A percentile compares a stretch with the other conserved stretches of the same genome.
phyloP scores from a whole-genome alignment of 2,888 invertebrate genomes.

The Adelphocoris suturalis region DNA sequence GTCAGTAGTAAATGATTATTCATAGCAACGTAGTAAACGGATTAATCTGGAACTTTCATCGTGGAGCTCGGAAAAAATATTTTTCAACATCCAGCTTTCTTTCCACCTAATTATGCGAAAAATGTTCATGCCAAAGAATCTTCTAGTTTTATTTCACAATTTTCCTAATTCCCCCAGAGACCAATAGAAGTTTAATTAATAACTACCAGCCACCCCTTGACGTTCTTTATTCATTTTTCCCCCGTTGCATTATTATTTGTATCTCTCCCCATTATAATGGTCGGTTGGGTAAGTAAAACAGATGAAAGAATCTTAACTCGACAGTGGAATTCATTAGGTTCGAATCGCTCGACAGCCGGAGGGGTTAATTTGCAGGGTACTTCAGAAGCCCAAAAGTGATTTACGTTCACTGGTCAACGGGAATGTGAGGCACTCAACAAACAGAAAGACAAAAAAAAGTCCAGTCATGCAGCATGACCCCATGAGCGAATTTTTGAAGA shows the following conservation, averaged over 20 bases:
- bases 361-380: background rate
- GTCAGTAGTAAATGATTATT: too few relatives aligned
- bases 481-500: too few relatives aligned
- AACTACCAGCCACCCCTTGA: background rate
- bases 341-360: background rate
- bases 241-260: background rate
- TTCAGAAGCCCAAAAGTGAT: background rate
- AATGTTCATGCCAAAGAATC: background rate
- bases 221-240: background rate
- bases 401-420: background rate
- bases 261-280: background rate
- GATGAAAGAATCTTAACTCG: background rate
- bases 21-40: too few relatives aligned
- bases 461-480: too few relatives aligned
- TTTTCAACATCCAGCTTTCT: background rate
- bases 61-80: background rate
- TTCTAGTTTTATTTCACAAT: background rate
- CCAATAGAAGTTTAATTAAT: conserved; percentile 4
- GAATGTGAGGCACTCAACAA: background rate
- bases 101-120: conserved; percentile 4
- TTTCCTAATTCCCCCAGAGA: conserved; percentile 18
- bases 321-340: background rate
- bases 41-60: background rate
- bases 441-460: too few relatives aligned
- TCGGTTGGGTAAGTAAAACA: background rate